These are phyloP conservation scores for Troides helena DNA, from an alignment of 2,888 invertebrate genomes.

Conservation along the genomic window DNA sequence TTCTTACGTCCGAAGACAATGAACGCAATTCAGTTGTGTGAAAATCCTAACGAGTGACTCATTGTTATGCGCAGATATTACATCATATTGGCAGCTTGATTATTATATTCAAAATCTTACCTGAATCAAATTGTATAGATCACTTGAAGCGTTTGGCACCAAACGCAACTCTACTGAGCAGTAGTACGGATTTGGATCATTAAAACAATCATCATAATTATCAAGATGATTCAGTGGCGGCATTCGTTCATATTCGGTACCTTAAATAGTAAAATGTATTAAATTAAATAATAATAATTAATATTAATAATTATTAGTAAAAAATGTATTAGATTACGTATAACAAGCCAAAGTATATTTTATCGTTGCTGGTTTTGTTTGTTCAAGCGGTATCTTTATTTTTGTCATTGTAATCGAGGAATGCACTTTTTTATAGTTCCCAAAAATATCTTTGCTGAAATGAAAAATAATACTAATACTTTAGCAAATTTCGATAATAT, in stretches of 20 bases:
- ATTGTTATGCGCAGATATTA: background rate
- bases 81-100: background rate
- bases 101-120: slow-evolving; percentile 32
- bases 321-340: background rate
- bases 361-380: too few species aligned
- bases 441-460: too few species aligned
- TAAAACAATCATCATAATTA: slow-evolving; percentile 37
- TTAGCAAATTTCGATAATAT: too few species aligned
- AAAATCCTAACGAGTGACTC: too few species aligned
- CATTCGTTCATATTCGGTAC: slow-evolving; percentile 34
- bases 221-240: slow-evolving; percentile 35
- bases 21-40: too few species aligned
- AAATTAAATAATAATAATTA: too few species aligned
- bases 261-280: slow-evolving; percentile 27
- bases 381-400: too few species aligned
- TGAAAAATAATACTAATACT: too few species aligned
- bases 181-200: slow-evolving; percentile 36
- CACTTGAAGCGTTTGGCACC: slow-evolving; percentile 35
- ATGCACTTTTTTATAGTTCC: too few species aligned
- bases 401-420: too few species aligned
- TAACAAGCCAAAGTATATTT: too few species aligned
- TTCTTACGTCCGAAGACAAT: too few species aligned
- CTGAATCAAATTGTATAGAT: slow-evolving; percentile 39
- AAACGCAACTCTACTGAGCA: slow-evolving; percentile 38
- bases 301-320: background rate